Evolutionary conservation across 2,888 invertebrate genomes (phyloP), one percentile per base, ranked within the genome.

Genomic region (Geophilus truncorum): DNA sequence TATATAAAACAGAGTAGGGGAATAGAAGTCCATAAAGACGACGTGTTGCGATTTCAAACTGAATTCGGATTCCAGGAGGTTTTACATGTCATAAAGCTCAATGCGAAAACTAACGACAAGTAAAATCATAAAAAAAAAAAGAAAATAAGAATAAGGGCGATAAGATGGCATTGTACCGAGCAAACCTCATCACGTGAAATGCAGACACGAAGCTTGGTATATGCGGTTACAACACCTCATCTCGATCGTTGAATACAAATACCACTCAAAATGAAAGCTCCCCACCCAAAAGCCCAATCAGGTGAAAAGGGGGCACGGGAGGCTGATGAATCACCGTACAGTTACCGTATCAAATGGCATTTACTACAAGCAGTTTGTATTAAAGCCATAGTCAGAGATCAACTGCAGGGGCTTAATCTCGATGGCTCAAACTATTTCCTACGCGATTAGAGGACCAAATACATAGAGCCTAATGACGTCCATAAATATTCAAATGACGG

Each of bases 31-130:
- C 77, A 77, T 34, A 77, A 77, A 77, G 34, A 77, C 32, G 77
- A 77, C 77, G 77, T 62, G 62, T 62, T 62, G 62, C 62, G 62
- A 62, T 62, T 62, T 25, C 62, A 62, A 62, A 62, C 62, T 62
- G 62, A 62, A 62, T 62, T 62, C 28, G 62, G 62, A 62, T 62
- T 62, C 62, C 62, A 62, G 25, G 15, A 15, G 62, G 25, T 25
- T 62, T 62, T 62, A 62, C 62, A 62, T 25, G 62, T 62, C 62
- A 62, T 62, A 62, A 62, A 62, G 62, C 62, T 77, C 32, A 30
- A 77, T 77, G 77, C 77, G 30, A 77, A 77, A 77, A 77, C 77
- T 77, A 77, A 34, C 77, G 62, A 77, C 77, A 77, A 77, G 77
- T 30, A 77, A 77, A 77, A 77, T 34, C 77, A 36, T 32, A 77